phyloP scores from a whole-genome alignment of 2,888 invertebrate genomes.

The Nymphalis urticae region DNA sequence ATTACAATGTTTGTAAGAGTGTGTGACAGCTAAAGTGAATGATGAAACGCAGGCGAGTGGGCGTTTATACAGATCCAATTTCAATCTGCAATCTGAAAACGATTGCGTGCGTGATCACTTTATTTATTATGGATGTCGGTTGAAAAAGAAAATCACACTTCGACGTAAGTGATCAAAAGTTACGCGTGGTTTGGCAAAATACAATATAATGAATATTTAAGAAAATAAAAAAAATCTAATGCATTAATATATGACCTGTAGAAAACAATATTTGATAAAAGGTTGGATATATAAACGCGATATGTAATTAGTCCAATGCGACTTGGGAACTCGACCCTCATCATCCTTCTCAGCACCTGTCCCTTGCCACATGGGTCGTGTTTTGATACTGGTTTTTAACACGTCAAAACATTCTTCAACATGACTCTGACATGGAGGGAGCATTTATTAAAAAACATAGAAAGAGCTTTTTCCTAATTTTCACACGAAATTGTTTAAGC shows the following conservation, averaged over 20 bases:
- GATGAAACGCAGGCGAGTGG: conserved; percentile 58
- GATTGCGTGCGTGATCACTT: conserved; percentile 33
- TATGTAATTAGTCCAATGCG: conserved; percentile 38
- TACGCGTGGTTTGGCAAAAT: conserved; percentile 1
- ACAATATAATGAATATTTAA: background rate
- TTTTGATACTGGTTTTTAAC: conserved; percentile 45
- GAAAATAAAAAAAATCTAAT: no score
- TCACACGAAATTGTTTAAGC: background rate
- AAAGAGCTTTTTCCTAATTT: conserved; percentile 17
- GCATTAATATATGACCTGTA: no score
- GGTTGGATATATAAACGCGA: conserved; percentile 20
- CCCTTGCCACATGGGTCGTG: conserved; percentile 36
- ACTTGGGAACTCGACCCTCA: conserved; percentile 40
- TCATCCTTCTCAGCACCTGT: conserved; percentile 46
- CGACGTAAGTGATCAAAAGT: background rate
- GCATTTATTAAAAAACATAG: conserved; percentile 26
- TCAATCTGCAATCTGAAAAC: conserved; percentile 57
- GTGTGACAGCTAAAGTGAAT: conserved; percentile 46
- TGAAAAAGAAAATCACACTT: conserved; percentile 13
- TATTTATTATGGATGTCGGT: conserved; percentile 17
- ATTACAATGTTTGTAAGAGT: conserved; percentile 47
- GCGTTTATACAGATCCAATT: conserved; percentile 65
- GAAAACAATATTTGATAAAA: conserved; percentile 6
- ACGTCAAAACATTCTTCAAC: conserved; percentile 58
- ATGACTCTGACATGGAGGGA: conserved; percentile 30